Evolutionary conservation across 2,888 invertebrate species (phyloP).

Genomic region (Bellardia pandia): DNA sequence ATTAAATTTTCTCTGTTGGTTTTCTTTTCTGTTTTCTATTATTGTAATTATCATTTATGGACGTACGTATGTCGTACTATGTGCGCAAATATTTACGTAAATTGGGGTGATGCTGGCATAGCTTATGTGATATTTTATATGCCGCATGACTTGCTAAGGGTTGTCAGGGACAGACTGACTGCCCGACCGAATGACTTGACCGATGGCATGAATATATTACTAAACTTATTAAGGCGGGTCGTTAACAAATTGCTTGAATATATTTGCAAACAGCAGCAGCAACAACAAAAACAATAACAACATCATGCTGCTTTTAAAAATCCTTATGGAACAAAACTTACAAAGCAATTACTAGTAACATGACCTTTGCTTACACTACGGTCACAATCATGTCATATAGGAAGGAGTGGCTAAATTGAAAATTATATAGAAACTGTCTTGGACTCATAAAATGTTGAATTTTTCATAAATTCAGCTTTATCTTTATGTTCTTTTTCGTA

Average conservation of each 20-base stretch:
- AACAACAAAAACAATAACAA: background rate
- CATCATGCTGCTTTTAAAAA: constrained; percentile 5
- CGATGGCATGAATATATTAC: constrained; percentile 15
- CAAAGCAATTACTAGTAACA: constrained; percentile 65
- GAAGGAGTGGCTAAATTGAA: background rate
- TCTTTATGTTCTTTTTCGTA: no score
- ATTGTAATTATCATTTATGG: background rate
- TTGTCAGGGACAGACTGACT: background rate
- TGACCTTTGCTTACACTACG: constrained; percentile 54
- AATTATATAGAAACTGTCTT: background rate
- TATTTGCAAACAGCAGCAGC: background rate
- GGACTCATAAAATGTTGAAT: background rate
- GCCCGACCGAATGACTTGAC: background rate
- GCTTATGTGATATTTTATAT: background rate
- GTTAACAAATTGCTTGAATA: constrained; percentile 39
- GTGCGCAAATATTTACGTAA: constrained; percentile 3
- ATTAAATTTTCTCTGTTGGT: constrained; percentile 22
- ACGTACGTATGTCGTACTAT: background rate
- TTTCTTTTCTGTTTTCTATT: background rate
- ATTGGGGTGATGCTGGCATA: constrained; percentile 21
- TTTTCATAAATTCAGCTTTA: no score
- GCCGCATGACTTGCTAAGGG: background rate
- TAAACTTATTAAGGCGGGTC: constrained; percentile 28
- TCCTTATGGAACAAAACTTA: constrained; percentile 19
- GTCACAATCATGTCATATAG: background rate